phyloP scores from a whole-genome alignment of 2,888 invertebrate species.

The Acronicta psi region DNA sequence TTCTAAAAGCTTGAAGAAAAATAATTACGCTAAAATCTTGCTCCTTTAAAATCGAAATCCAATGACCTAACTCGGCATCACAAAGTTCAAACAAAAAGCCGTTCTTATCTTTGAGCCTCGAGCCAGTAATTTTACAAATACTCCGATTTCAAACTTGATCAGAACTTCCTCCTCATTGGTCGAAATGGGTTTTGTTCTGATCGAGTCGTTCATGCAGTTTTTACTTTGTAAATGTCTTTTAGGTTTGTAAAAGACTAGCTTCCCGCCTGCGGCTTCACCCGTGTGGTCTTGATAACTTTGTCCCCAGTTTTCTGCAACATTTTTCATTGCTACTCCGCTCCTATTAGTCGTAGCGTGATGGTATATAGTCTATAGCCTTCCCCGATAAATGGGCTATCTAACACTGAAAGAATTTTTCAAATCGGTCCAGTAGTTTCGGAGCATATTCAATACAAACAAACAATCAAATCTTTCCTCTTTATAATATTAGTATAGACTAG shows the following conservation, averaged over 20 bases:
- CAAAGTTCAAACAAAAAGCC: conserved; percentile 35
- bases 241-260: conserved; percentile 2
- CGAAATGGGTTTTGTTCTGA: conserved; percentile 43
- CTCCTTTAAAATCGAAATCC: conserved; percentile 36
- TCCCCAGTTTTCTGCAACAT: too few species aligned
- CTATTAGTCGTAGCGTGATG: too few species aligned
- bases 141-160: conserved; percentile 43
- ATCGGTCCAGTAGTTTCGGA: too few species aligned
- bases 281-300: too few species aligned
- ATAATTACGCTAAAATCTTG: conserved; percentile 39
- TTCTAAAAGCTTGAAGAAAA: conserved; percentile 22
- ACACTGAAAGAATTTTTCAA: too few species aligned
- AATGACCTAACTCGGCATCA: conserved; percentile 27
- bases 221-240: conserved; percentile 30
- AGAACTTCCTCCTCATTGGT: conserved; percentile 44
- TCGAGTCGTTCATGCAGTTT: conserved; percentile 29
- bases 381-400: too few species aligned
- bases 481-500: too few species aligned
- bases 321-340: too few species aligned
- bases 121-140: conserved; percentile 49
- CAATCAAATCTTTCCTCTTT: too few species aligned
- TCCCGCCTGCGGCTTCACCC: too few species aligned
- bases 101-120: conserved; percentile 32
- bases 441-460: too few species aligned
- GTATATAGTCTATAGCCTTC: too few species aligned